A percentile compares a stretch with the other conserved stretches of the same genome.
phyloP scores from a whole-genome alignment of 2,888 invertebrate genomes.

The Adela reaumurella region DNA sequence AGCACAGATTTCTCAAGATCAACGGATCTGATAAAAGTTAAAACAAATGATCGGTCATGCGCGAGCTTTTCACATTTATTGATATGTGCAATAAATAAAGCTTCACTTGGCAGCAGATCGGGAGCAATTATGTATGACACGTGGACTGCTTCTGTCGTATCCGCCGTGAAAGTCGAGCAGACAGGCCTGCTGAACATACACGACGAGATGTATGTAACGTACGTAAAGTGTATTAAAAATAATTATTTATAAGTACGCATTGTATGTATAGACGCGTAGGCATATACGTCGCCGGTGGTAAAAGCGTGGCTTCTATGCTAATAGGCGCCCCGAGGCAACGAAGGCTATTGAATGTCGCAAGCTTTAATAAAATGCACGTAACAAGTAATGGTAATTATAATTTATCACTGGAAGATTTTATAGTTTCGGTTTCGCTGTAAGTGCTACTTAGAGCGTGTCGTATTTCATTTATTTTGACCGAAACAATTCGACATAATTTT shows the following conservation, averaged over 20 bases:
- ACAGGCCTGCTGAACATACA: no score
- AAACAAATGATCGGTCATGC: conserved; percentile 16
- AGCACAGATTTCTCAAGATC: background rate
- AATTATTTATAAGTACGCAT: background rate
- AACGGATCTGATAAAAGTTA: background rate
- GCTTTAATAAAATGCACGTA: background rate
- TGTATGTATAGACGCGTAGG: background rate
- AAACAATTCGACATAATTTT: no score
- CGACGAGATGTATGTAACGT: background rate
- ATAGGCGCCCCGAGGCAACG: background rate
- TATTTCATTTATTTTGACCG: background rate
- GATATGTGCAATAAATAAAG: conserved; percentile 50
- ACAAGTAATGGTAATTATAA: background rate
- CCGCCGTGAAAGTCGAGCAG: conserved; percentile 46
- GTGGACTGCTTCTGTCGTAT: conserved; percentile 29
- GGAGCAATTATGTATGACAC: conserved; percentile 48
- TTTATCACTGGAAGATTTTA: background rate
- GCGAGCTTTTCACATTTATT: conserved; percentile 51
- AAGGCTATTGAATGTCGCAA: background rate
- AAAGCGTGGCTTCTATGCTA: background rate
- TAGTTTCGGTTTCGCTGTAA: background rate
- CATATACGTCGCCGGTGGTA: background rate
- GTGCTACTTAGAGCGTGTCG: background rate
- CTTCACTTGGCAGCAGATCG: conserved; percentile 53
- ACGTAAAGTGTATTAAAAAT: background rate